phyloP scores from a whole-genome alignment of 2,113 vertebrate genomes.

The Psilopogon haemacephalus region DNA sequence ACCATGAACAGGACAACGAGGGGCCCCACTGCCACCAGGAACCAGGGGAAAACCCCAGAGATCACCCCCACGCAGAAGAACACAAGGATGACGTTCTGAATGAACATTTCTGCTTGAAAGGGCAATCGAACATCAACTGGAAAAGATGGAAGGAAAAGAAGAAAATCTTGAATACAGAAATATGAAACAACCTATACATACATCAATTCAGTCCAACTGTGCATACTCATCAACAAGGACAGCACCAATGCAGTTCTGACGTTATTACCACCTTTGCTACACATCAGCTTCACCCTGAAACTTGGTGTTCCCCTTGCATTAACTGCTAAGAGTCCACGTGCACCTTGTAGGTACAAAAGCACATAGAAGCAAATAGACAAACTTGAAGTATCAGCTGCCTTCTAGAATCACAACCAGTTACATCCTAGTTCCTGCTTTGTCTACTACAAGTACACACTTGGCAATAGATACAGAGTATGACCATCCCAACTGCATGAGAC shows the following conservation, averaged over 20 bases:
- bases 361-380: background rate
- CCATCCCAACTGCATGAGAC: background rate
- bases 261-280: background rate
- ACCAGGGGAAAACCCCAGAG: conserved; percentile 88
- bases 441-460: background rate
- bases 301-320: background rate
- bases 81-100: conserved; percentile 92
- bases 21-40: conserved; percentile 88
- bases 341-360: background rate
- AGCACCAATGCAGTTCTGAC: background rate
- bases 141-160: background rate
- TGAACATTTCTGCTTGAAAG: conserved; percentile 93
- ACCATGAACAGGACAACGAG: conserved; percentile 83
- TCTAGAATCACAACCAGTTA: background rate
- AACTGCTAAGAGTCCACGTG: background rate
- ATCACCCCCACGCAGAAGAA: conserved; percentile 91
- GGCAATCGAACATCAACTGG: conserved; percentile 91
- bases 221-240: background rate
- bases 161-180: background rate
- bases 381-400: background rate
- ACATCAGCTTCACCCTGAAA: background rate
- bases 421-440: background rate
- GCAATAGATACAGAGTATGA: background rate
- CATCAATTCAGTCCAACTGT: background rate
- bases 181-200: background rate